Conservation (phyloP, 1,140 invertebrate species). For the Scaptomyza hsui region DNA sequence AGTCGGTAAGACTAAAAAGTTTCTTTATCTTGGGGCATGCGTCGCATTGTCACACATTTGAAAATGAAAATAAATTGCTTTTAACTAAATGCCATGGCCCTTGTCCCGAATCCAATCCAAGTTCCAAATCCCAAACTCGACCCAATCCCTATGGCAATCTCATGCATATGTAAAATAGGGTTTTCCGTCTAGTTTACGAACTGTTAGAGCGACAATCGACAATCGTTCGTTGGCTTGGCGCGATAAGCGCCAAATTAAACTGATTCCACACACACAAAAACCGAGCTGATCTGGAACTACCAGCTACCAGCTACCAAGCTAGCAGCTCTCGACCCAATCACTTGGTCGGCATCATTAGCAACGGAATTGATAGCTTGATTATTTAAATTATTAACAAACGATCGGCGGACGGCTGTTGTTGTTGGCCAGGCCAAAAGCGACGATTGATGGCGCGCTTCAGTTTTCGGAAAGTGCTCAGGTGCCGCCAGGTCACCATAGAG, state of each 20-base stretch:
- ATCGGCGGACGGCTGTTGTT: slow-evolving; percentile 45
- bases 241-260: slow-evolving; percentile 64
- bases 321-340: slow-evolving; percentile 28
- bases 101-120: slow-evolving; percentile 29
- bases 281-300: slow-evolving; percentile 9
- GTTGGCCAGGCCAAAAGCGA: slow-evolving; percentile 47
- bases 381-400: slow-evolving; percentile 83
- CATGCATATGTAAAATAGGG: slow-evolving; percentile 63
- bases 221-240: slow-evolving; percentile 37
- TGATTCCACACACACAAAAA: slow-evolving; percentile 10
- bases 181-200: slow-evolving; percentile 75
- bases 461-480: slow-evolving; percentile 45
- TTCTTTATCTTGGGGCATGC: slow-evolving; percentile 68
- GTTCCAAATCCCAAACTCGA: slow-evolving; percentile 5
- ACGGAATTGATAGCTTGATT: slow-evolving; percentile 83
- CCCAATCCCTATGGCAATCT: slow-evolving; percentile 28
- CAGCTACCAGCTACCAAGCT: background rate
- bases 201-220: slow-evolving; percentile 61
- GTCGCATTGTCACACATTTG: slow-evolving; percentile 79
- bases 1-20: slow-evolving; percentile 13
- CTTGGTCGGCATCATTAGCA: slow-evolving; percentile 80
- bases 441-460: slow-evolving; percentile 74
- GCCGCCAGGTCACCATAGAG: slow-evolving; percentile 54
- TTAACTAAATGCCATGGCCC: slow-evolving; percentile 34
- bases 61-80: slow-evolving; percentile 78